Evolutionary conservation across 2,888 invertebrate species (phyloP), one percentile per base, ranked within the genome.

Genomic region (Keiferia lycopersicella): DNA sequence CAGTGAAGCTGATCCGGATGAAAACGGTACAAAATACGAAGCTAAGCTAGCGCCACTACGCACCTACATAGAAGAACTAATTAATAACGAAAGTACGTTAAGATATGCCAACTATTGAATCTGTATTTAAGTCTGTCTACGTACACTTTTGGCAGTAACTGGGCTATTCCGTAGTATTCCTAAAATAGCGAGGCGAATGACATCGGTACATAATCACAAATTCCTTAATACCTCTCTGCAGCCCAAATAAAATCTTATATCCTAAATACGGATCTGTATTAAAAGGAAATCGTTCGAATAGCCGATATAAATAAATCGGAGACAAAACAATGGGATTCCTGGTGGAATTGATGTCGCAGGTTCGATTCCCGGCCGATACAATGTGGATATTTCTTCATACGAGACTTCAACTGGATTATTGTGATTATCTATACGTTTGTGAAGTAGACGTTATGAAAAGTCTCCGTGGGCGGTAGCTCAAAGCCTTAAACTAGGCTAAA

Each of bases 291-390:
- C 51, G 51, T 22, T 53, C 51, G 51, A 26, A 53, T 53, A 22
- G 65, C 69, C 70, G 72, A 79, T 82, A 83, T 85, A 86, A 85
- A 86, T 86, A 84, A 80, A 77, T 71, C 76, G 77, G 76, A 80
- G 83, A 81, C 83, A 83, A 86, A 81, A 84, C 84, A 86, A 86
- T 83, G 77, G 82, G 73, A 69, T 71, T 65, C 69, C 70, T 73
- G 78, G 75, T 78, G 75, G 77, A 80, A 83, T 84, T 85, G 82
- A 86, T 80, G 83, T 80, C 67, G 12, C 69, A 70, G 71, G 73
- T 77, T 75, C 77, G 74, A 75, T 73, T 75, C 77, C 71, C 66
- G 67, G 51, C 64, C 61, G 39, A 48, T 57, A 58, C 50, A 62
- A 62, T 61, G 61, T 61, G 30, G 51, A 22, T 18, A 50, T 20